These are phyloP conservation scores for Eubasilissa splendida DNA, from an alignment of 2,888 invertebrate species.

Conservation along the genomic window DNA sequence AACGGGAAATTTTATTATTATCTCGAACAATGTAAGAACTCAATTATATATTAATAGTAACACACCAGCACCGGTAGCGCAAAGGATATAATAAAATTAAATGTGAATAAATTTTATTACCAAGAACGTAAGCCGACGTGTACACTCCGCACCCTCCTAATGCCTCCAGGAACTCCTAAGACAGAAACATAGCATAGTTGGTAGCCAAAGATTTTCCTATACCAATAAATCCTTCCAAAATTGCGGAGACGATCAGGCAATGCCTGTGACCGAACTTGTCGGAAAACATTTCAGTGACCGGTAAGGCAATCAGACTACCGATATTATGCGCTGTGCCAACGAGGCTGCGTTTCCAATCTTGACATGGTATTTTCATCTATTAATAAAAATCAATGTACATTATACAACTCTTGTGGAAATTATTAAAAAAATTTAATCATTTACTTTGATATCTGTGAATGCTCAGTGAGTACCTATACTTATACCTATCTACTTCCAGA, in stretches of 20 bases:
- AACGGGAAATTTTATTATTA: too few relatives aligned
- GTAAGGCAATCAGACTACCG: slow-evolving; percentile 80
- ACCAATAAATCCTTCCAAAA: slow-evolving; percentile 78
- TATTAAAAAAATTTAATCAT: too few relatives aligned
- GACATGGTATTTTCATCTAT: slow-evolving; percentile 70
- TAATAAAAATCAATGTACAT: slow-evolving; percentile 48
- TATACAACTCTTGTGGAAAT: slow-evolving; percentile 47
- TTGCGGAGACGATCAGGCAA: slow-evolving; percentile 75
- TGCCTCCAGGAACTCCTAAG: slow-evolving; percentile 82
- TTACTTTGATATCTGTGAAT: too few relatives aligned
- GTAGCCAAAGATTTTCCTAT: slow-evolving; percentile 79
- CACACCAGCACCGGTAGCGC: too few relatives aligned
- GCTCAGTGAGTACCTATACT: too few relatives aligned
- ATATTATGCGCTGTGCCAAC: slow-evolving; percentile 82
- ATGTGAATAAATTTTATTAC: slow-evolving; percentile 63
- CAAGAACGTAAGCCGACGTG: slow-evolving; percentile 81
- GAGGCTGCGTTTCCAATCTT: slow-evolving; percentile 80
- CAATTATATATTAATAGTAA: too few relatives aligned
- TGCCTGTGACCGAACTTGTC: slow-evolving; percentile 82
- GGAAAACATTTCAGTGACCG: slow-evolving; percentile 80
- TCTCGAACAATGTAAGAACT: too few relatives aligned
- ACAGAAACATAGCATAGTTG: slow-evolving; percentile 79
- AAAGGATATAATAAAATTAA: neutral
- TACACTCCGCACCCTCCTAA: slow-evolving; percentile 80
- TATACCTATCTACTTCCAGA: too few relatives aligned